Conservation (phyloP, 2,888 invertebrate genomes). For the Fragum sueziense region DNA sequence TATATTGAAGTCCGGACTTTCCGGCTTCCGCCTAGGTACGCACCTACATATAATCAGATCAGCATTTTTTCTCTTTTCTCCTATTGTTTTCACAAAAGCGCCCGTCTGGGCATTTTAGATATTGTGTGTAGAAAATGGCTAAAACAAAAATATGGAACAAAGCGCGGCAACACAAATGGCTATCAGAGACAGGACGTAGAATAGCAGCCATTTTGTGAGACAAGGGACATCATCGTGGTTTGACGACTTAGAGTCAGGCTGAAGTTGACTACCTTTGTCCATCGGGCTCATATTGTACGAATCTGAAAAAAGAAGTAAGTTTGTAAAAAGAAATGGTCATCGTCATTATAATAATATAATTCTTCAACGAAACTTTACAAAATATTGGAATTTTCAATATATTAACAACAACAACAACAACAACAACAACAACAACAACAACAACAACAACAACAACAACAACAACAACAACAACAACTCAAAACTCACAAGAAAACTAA, state of each 20-base stretch:
- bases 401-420: not conserved
- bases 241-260: not conserved
- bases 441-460: not conserved
- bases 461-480: not conserved
- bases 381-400: no score
- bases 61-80: not conserved
- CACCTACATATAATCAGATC: not conserved
- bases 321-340: no score
- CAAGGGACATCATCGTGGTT: not conserved
- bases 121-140: no score
- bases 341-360: no score
- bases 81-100: no score
- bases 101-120: no score
- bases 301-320: not conserved
- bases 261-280: not conserved
- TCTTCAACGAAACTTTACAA: no score
- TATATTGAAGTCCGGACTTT: not conserved
- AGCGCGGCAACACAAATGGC: not conserved
- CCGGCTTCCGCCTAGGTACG: not conserved
- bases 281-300: not conserved
- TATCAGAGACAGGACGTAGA: not conserved
- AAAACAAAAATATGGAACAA: constrained; percentile 6
- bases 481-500: not conserved
- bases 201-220: not conserved
- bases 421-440: not conserved